Base-by-base conservation (phyloP, 2,113 vertebrate genomes). In the Chloropsis hardwickii region DNA sequence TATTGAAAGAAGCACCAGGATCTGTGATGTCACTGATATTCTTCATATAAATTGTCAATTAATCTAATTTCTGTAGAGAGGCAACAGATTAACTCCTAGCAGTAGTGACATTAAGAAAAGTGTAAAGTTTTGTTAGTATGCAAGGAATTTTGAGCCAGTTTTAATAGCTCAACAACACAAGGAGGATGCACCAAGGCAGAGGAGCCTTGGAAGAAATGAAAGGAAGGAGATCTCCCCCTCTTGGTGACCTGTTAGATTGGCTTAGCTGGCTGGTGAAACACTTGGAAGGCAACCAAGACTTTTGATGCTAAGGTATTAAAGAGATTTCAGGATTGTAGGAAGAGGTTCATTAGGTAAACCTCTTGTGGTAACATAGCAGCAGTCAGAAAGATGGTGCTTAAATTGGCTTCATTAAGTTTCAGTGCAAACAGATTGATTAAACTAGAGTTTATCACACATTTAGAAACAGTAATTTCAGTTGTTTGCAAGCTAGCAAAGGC, bases 371-470 rank as follows among this genome's bases (percentile, higher is more conserved):
- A 39, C n/a, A 6, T n/a, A 93, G 3, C 22, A 15, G 31, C 51
- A 89, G n/a, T 74, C 50, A 50, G 77, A 84, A 84, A 24, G 56
- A 17, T 50, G 12, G 35, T 56, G 50, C 51, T 87, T 91, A 79
- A 89, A 85, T 35, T 89, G 53, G 61, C 70, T 92, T 86, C 65
- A 51, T 88, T 79, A 89, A 79, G 37, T 82, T 95, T 66, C 87
- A 65, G 40, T 85, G 65, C 48, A 91, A 87, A 89, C 60, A 92
- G 58, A 83, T 91, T 92, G 40, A 87, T 91, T 86, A 60, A 74
- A 61, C 40, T 64, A 48, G 40, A 79, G 61, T 92, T 93, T 71
- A 88, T 84, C 82, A 83, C 51, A 84, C 39, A 60, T 56, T 53
- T 71, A 73, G 83, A 80, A 88, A 44, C 29, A 70, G 53, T 78